Evolutionary conservation across 2,888 invertebrate species (phyloP).

Genomic region (Troides helena): DNA sequence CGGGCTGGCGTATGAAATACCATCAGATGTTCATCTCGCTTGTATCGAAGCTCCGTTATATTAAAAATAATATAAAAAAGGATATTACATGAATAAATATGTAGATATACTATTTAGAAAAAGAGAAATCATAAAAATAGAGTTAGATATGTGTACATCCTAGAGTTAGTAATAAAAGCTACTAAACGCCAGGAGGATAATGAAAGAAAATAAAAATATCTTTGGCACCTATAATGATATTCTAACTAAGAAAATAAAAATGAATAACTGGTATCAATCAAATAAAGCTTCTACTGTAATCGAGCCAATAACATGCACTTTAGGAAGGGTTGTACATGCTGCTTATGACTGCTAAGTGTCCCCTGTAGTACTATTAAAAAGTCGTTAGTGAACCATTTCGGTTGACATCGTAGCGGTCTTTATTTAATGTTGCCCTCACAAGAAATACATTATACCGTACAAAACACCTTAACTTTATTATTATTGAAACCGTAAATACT

Average conservation of each 20-base stretch:
- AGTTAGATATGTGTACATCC: too few species aligned
- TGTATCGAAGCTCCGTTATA: too few species aligned
- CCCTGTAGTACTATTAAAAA: constrained; percentile 48
- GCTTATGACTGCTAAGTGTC: constrained; percentile 40
- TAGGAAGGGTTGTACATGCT: constrained; percentile 32
- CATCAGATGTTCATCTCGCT: too few species aligned
- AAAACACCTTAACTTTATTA: constrained; percentile 19
- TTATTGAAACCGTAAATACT: constrained; percentile 20
- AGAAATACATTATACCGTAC: constrained; percentile 31
- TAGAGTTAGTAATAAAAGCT: too few species aligned
- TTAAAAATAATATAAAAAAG: too few species aligned
- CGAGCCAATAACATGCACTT: constrained; percentile 16
- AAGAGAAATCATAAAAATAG: too few species aligned
- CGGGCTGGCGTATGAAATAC: too few species aligned
- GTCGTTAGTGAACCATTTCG: constrained; percentile 46
- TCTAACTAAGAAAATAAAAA: neutral
- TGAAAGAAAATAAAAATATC: too few species aligned
- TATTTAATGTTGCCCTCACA: constrained; percentile 28
- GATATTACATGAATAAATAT: too few species aligned
- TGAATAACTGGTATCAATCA: neutral
- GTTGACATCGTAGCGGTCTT: constrained; percentile 23
- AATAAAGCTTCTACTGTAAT: constrained; percentile 10
- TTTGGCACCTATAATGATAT: too few species aligned
- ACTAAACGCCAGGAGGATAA: too few species aligned
- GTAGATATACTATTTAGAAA: too few species aligned